A percentile compares a stretch with the other conserved stretches of the same genome.
These are phyloP conservation scores for Spea hammondii DNA, from an alignment of 2,797 vertebrate genomes.

Conservation along the genomic window DNA sequence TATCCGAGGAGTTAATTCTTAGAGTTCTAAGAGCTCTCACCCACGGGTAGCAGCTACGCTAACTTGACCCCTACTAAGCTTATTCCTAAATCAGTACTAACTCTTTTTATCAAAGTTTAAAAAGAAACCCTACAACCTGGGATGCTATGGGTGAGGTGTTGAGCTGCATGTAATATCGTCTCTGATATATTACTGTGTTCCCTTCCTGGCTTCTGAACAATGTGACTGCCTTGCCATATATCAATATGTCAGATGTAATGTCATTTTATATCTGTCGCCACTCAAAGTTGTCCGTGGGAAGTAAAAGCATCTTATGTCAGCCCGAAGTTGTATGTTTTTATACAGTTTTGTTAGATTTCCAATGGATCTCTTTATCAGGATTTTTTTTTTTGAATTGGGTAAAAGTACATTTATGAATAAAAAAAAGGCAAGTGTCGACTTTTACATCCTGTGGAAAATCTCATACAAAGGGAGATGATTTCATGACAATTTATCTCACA, in stretches of 20 bases:
- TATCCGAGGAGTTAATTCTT: no score
- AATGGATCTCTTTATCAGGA: conserved; percentile 24
- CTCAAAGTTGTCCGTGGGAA: conserved; percentile 36
- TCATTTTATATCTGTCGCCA: conserved; percentile 44
- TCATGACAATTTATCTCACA: conserved; percentile 23
- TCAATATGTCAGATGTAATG: conserved; percentile 37
- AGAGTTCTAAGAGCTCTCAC: no score
- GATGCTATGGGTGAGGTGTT: conserved; percentile 5
- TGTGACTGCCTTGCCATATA: conserved; percentile 30
- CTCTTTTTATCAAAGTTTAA: no score
- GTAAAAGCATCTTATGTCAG: conserved; percentile 39
- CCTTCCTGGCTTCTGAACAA: conserved; percentile 33
- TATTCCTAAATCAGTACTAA: no score
- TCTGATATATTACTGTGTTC: conserved; percentile 35
- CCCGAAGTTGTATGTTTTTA: conserved; percentile 28
- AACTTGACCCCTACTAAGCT: no score
- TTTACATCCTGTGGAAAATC: conserved; percentile 9
- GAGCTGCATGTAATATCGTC: not conserved
- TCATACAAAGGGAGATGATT: conserved; percentile 4
- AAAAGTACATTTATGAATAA: conserved; percentile 44
- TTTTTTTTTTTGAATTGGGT: not conserved
- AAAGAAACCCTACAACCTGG: no score
- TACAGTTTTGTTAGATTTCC: conserved; percentile 24
- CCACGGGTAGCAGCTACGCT: no score
- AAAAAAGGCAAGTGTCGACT: not conserved